Evolutionary conservation across 2,797 vertebrate species (phyloP).

Genomic region (Catamblyrhynchus diadema): DNA sequence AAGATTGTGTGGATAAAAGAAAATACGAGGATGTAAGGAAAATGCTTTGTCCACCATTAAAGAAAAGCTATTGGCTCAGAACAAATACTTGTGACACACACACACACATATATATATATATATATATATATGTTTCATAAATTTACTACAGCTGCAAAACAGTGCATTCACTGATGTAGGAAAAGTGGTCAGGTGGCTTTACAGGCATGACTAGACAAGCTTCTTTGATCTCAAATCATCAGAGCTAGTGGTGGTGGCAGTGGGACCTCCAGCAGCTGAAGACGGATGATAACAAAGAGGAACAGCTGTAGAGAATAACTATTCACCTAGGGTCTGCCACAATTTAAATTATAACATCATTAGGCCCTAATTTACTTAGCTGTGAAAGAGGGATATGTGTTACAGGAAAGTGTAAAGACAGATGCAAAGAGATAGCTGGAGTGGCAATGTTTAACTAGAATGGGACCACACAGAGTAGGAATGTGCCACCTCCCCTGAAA

Average conservation of each 20-base stretch:
- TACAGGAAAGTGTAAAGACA: neutral
- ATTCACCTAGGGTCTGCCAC: neutral
- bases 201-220: neutral
- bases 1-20: neutral
- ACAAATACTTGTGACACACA: neutral
- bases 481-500: neutral
- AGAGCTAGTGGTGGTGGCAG: neutral
- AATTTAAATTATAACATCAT: neutral
- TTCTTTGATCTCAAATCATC: neutral
- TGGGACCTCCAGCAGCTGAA: neutral
- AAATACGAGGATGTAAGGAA: neutral
- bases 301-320: neutral
- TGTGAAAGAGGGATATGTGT: accelerated
- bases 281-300: neutral
- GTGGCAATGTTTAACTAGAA: neutral
- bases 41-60: neutral
- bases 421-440: neutral
- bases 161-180: neutral
- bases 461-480: neutral
- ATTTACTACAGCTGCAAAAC: neutral
- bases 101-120: too few species aligned
- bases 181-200: neutral
- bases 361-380: neutral
- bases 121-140: neutral
- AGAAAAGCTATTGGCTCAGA: neutral